Conservation (phyloP, 1,140 invertebrate genomes). For the Trachelipus rathkii region DNA sequence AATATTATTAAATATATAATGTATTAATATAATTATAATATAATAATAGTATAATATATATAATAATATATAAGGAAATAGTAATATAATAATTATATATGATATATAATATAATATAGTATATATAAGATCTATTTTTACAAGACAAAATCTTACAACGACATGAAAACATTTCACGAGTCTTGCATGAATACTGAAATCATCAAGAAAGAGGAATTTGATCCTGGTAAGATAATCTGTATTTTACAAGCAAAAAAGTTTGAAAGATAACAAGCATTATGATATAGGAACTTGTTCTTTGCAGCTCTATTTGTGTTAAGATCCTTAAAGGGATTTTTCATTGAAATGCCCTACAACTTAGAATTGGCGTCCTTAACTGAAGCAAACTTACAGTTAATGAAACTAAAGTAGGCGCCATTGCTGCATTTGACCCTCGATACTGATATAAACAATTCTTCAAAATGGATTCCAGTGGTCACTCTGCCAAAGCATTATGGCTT, state of each 20-base stretch:
- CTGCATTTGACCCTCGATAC: slow-evolving; percentile 26
- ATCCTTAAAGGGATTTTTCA: slow-evolving; percentile 23
- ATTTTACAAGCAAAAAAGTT: not conserved
- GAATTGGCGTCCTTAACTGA: slow-evolving; percentile 27
- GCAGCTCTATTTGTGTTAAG: slow-evolving; percentile 19
- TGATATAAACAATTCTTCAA: not conserved
- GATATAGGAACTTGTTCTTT: too few relatives aligned
- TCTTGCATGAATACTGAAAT: slow-evolving; percentile 6
- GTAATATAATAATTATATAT: too few relatives aligned
- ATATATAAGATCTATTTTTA: too few relatives aligned
- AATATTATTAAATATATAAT: too few relatives aligned
- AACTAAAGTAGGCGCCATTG: slow-evolving; percentile 26
- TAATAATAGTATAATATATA: too few relatives aligned
- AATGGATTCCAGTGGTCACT: slow-evolving; percentile 19
- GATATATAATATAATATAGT: too few relatives aligned
- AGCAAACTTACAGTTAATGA: slow-evolving; percentile 28
- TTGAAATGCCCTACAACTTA: slow-evolving; percentile 24
- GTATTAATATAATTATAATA: too few relatives aligned
- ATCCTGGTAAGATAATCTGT: slow-evolving; percentile 17
- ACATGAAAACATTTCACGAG: slow-evolving; percentile 28
- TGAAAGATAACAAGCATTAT: too few relatives aligned
- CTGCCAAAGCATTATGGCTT: slow-evolving; percentile 6
- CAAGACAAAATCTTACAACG: slow-evolving; percentile 24
- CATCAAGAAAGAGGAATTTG: not conserved
- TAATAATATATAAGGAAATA: too few relatives aligned